A percentile compares a stretch with the other conserved stretches of the same genome.
Conservation (phyloP, 1,140 invertebrate species). For the Conus betulinus region DNA sequence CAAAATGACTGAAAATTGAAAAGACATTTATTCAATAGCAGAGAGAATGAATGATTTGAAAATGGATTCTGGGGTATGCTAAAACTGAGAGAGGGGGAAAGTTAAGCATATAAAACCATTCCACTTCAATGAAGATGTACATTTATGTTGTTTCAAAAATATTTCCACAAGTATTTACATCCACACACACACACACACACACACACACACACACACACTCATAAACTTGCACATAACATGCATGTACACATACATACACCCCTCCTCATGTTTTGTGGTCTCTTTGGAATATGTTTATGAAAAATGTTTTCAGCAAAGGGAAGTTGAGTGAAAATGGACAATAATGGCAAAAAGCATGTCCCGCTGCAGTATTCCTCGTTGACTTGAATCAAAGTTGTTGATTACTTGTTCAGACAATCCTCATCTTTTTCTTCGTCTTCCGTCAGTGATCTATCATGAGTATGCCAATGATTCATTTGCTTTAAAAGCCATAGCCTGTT, state of each 20-base stretch:
- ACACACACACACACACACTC: not conserved
- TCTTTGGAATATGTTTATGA: not conserved
- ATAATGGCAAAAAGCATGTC: not conserved
- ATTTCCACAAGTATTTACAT: no score
- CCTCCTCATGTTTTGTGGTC: not conserved
- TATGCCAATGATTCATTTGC: conserved; percentile 2
- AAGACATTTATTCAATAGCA: no score
- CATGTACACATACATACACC: not conserved
- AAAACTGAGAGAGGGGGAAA: no score
- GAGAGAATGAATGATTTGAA: no score
- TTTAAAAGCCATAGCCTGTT: not conserved
- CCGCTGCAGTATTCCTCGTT: not conserved
- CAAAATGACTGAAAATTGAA: no score
- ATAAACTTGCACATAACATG: not conserved
- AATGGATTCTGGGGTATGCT: no score
- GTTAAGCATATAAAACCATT: no score
- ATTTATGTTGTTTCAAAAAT: no score
- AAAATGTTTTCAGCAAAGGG: not conserved
- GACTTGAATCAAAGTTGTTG: not conserved
- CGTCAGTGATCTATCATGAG: not conserved
- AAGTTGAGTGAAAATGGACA: not conserved
- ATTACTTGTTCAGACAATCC: conserved; percentile 1
- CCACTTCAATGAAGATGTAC: no score
- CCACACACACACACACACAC: not conserved
- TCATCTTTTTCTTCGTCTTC: conserved; percentile 3